phyloP scores from a whole-genome alignment of 2,113 vertebrate species.

The Cryptoleucopteryx plumbea region DNA sequence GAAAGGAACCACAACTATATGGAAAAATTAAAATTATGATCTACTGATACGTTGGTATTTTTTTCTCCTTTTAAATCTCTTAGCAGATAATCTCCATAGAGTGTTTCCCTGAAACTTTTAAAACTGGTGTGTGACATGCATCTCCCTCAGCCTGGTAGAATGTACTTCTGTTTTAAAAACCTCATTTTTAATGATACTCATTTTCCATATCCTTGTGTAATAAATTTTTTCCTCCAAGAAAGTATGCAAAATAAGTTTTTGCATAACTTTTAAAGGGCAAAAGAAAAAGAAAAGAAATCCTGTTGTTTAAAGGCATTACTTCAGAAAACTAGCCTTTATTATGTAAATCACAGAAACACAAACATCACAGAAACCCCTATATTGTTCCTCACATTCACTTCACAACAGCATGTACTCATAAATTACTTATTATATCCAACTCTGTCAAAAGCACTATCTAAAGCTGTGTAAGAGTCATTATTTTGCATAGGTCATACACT shows the following conservation, averaged over 20 bases:
- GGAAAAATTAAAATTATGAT: background rate
- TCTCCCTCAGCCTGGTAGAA: background rate
- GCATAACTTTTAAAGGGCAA: background rate
- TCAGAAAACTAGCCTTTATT: background rate
- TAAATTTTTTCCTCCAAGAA: background rate
- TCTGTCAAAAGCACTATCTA: background rate
- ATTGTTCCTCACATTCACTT: background rate
- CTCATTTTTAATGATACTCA: fast-evolving
- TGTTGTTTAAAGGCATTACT: background rate
- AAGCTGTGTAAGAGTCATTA: background rate
- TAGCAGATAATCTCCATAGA: background rate
- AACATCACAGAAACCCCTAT: background rate
- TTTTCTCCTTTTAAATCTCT: background rate
- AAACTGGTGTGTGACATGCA: background rate
- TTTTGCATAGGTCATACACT: background rate
- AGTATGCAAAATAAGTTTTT: background rate
- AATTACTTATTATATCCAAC: background rate
- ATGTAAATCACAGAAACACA: background rate
- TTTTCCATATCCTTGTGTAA: background rate
- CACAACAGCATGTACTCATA: background rate
- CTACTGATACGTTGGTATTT: background rate
- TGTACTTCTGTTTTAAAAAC: background rate
- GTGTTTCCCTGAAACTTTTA: background rate
- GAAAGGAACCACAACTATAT: fast-evolving
- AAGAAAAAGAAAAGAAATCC: background rate